Conservation (phyloP, 2,797 vertebrate genomes). For the Hemitrygon akajei region DNA sequence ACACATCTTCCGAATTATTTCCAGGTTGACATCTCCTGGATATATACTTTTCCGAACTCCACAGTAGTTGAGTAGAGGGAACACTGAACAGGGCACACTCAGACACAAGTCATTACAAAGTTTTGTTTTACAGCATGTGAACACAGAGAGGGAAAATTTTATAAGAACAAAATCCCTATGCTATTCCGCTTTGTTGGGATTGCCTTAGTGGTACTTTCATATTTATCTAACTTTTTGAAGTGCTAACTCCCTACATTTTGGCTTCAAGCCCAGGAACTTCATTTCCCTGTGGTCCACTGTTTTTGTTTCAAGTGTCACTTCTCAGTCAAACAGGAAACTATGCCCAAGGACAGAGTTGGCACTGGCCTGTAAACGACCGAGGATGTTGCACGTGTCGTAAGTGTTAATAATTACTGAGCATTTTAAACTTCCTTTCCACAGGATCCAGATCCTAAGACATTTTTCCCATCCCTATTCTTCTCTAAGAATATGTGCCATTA, state of each 20-base stretch:
- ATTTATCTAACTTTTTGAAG: background rate
- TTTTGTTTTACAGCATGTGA: background rate
- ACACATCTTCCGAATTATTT: no score
- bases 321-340: background rate
- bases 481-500: background rate
- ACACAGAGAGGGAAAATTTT: background rate
- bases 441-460: background rate
- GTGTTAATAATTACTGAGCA: background rate
- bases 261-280: background rate
- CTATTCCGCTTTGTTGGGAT: background rate
- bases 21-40: background rate
- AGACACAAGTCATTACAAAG: background rate
- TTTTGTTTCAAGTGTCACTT: background rate
- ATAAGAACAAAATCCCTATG: background rate
- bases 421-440: background rate
- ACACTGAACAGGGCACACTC: background rate
- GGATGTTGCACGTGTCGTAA: background rate
- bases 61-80: background rate
- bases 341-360: background rate
- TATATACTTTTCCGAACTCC: background rate
- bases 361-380: background rate
- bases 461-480: background rate
- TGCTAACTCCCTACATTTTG: background rate
- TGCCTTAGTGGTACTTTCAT: background rate
- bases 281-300: background rate